Conservation (phyloP, 2,888 invertebrate species). For the Campoplex nolae region DNA sequence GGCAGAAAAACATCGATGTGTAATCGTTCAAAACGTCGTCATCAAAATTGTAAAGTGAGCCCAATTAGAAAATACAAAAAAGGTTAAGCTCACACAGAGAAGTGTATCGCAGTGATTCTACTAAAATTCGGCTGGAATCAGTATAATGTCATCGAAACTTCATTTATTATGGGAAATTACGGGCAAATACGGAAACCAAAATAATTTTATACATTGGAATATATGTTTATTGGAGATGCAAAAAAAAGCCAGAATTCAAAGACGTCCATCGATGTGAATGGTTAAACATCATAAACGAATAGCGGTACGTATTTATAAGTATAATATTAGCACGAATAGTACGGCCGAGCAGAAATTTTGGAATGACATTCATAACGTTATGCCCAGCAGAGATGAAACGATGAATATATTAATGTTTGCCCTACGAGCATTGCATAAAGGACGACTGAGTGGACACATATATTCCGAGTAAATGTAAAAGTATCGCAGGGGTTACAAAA, state of each 20-base stretch:
- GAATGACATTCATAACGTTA: slow-evolving; percentile 51
- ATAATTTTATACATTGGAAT: background rate
- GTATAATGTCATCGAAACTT: background rate
- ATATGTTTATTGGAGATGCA: background rate
- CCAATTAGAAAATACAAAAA: background rate
- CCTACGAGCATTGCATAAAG: slow-evolving; percentile 29
- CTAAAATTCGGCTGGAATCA: background rate
- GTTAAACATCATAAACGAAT: background rate
- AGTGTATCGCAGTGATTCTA: background rate
- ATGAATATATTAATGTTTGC: slow-evolving; percentile 41
- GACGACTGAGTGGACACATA: slow-evolving; percentile 9
- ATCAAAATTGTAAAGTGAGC: background rate
- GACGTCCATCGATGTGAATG: background rate
- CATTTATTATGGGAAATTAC: no score
- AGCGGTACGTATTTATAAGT: background rate
- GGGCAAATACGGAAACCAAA: background rate
- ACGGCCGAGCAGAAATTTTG: slow-evolving; percentile 24
- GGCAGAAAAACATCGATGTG: slow-evolving; percentile 2
- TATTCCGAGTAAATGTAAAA: slow-evolving; percentile 2
- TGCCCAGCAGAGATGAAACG: slow-evolving; percentile 40
- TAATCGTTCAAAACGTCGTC: background rate
- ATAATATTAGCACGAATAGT: background rate
- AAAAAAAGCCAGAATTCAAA: slow-evolving; percentile 19
- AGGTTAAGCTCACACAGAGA: background rate
- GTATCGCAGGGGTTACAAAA: slow-evolving; percentile 32